phyloP scores from a whole-genome alignment of 2,113 vertebrate genomes.

The Zapus hudsonius region DNA sequence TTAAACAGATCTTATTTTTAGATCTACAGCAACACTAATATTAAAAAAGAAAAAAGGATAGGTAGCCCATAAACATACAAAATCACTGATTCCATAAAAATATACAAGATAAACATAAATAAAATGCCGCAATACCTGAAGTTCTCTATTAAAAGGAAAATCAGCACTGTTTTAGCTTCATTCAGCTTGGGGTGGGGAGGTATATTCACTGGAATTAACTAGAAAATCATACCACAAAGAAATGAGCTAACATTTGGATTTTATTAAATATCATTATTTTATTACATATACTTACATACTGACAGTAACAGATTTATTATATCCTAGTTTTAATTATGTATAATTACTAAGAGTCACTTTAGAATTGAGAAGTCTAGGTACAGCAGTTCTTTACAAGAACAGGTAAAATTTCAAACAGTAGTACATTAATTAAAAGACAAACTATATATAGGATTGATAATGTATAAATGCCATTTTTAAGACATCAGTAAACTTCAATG shows the following conservation, averaged over 20 bases:
- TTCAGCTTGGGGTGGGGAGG: neutral
- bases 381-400: neutral
- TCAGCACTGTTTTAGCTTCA: neutral
- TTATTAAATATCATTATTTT: neutral
- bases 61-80: neutral
- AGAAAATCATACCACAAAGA: neutral
- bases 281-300: neutral
- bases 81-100: neutral
- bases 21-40: neutral
- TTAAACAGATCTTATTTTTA: neutral
- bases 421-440: neutral
- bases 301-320: neutral
- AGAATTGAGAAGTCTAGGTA: neutral
- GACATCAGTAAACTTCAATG: neutral
- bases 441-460: neutral
- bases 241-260: neutral
- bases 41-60: neutral
- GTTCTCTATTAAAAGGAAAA: neutral
- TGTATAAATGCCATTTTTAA: neutral
- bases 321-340: neutral
- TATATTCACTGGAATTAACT: neutral
- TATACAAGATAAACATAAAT: neutral
- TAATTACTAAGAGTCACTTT: neutral
- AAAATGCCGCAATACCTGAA: neutral
- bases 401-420: conserved; percentile 30